Percentiles rank a stretch among this genome's conserved stretches.
Evolutionary conservation across 2,113 vertebrate genomes (phyloP).

Genomic region (Cynoglossus semilaevis): DNA sequence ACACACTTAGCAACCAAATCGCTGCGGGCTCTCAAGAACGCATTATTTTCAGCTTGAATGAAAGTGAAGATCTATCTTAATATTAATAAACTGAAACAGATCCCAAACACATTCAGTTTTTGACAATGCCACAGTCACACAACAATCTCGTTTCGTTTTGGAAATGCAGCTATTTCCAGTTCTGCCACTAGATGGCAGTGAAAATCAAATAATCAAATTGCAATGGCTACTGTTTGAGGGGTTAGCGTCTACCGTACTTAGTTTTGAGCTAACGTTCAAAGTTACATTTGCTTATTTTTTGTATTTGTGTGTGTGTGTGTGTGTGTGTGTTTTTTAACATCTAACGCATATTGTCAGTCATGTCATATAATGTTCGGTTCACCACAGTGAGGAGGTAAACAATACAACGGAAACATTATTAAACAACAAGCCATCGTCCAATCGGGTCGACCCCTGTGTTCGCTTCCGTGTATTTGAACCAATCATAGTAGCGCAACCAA

Average conservation of each 20-base stretch:
- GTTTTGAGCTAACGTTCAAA: no score
- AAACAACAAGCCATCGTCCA: slow-evolving; percentile 39
- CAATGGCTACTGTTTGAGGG: accelerated
- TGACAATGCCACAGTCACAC: no score
- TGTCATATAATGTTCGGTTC: no score
- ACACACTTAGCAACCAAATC: no score
- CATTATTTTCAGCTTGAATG: no score
- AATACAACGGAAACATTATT: not conserved
- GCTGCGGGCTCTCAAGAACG: no score
- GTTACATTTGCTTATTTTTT: no score
- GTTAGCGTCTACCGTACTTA: no score
- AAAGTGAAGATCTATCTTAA: no score
- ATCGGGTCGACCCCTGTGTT: not conserved
- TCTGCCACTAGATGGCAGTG: slow-evolving; percentile 37
- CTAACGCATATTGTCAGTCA: no score
- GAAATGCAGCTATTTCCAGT: not conserved
- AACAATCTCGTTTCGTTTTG: not conserved
- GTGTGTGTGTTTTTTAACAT: no score
- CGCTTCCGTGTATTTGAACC: slow-evolving; percentile 28
- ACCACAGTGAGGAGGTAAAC: not conserved
- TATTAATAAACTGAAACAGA: no score
- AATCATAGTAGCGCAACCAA: slow-evolving; percentile 29
- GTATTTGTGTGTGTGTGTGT: not conserved
- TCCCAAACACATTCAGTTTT: not conserved
- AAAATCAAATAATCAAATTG: not conserved